Evolutionary conservation across 2,797 vertebrate species (phyloP).

Genomic region (Semotilus atromaculatus): DNA sequence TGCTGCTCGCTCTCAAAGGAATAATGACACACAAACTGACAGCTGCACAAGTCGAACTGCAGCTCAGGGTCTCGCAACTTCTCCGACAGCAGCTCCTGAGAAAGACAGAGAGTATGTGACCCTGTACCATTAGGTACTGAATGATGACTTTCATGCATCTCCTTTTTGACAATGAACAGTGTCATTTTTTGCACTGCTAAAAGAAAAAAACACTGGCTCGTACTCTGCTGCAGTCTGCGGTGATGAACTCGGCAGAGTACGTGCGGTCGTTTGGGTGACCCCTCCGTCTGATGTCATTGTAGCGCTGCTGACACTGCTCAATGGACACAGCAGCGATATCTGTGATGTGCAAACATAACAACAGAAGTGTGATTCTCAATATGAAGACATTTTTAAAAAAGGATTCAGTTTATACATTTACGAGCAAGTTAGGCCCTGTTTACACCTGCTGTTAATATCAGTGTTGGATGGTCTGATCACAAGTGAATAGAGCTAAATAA

Average conservation of each 20-base stretch:
- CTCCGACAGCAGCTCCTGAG: constrained; percentile 85
- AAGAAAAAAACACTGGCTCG: background rate
- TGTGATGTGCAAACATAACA: constrained; percentile 57
- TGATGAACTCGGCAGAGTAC: constrained; percentile 93
- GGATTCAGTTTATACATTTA: background rate
- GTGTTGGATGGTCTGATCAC: background rate
- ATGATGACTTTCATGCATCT: background rate
- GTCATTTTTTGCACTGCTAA: background rate
- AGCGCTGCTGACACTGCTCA: constrained; percentile 92
- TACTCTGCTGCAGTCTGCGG: constrained; percentile 93
- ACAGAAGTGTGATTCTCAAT: background rate
- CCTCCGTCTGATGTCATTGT: constrained; percentile 87
- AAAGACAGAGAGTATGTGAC: constrained; percentile 14
- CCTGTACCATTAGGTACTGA: background rate
- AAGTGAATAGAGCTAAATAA: background rate
- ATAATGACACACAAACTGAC: constrained; percentile 97
- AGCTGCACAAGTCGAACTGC: constrained; percentile 93
- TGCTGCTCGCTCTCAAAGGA: constrained; percentile 92
- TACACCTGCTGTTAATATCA: background rate
- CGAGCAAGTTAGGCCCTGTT: background rate
- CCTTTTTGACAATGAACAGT: background rate
- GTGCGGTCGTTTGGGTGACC: constrained; percentile 80
- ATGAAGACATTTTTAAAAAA: background rate
- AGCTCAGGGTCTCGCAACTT: constrained; percentile 80
- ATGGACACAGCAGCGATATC: constrained; percentile 94